phyloP scores from a whole-genome alignment of 2,113 vertebrate species.

The Eulemur macaco region DNA sequence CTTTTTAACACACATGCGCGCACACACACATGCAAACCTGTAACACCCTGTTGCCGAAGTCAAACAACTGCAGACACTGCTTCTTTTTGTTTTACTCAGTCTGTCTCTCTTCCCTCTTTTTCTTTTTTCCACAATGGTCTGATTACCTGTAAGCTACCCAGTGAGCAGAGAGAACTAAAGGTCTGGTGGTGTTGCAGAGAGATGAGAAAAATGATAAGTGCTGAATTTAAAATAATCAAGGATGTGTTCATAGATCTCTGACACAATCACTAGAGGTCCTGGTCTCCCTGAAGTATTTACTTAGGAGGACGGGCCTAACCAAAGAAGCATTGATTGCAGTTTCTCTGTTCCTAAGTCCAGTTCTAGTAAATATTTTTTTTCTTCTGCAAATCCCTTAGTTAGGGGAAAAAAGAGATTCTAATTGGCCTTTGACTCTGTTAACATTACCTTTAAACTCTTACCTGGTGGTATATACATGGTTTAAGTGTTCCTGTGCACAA shows the following conservation, averaged over 20 bases:
- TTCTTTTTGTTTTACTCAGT: slow-evolving; percentile 41
- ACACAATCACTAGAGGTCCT: slow-evolving; percentile 62
- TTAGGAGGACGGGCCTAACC: slow-evolving; percentile 76
- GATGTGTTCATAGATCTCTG: slow-evolving; percentile 66
- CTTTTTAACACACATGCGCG: slow-evolving; percentile 45
- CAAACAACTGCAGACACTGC: slow-evolving; percentile 26
- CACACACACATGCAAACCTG: not conserved
- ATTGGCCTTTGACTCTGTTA: slow-evolving; percentile 71
- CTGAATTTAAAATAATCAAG: slow-evolving; percentile 73
- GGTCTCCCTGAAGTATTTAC: slow-evolving; percentile 72
- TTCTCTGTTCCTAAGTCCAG: slow-evolving; percentile 71
- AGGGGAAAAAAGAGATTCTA: slow-evolving; percentile 70
- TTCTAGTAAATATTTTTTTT: slow-evolving; percentile 75
- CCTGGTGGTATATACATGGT: slow-evolving; percentile 69
- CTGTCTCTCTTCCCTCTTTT: not conserved
- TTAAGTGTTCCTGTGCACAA: slow-evolving; percentile 64
- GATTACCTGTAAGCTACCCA: slow-evolving; percentile 35
- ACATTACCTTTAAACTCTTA: slow-evolving; percentile 77
- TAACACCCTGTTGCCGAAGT: slow-evolving; percentile 51
- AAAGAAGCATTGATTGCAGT: slow-evolving; percentile 78
- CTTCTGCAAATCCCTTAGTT: slow-evolving; percentile 37
- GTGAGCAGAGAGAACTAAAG: slow-evolving; percentile 49
- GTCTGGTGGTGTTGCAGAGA: slow-evolving; percentile 1
- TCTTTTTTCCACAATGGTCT: slow-evolving; percentile 11
- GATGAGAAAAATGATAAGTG: slow-evolving; percentile 4